Percentiles rank a stretch among this genome's conserved stretches.
phyloP scores from a whole-genome alignment of 2,797 vertebrate species.

The Strix occidentalis region DNA sequence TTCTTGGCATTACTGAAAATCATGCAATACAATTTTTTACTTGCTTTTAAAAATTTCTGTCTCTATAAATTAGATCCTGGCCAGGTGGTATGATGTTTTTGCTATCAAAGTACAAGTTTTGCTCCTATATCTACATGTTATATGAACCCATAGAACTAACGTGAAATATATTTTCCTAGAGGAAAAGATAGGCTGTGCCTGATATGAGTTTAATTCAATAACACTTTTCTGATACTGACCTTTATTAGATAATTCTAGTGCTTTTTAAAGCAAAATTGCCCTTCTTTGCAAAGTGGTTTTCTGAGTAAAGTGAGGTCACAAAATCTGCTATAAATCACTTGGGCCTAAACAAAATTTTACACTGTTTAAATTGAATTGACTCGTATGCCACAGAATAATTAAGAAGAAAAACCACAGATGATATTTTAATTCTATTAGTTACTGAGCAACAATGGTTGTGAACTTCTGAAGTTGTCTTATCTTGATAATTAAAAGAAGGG shows the following conservation, averaged over 20 bases:
- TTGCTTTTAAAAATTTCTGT: not conserved
- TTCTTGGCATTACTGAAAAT: not conserved
- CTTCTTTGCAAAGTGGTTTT: not conserved
- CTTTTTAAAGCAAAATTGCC: not conserved
- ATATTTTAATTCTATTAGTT: not conserved
- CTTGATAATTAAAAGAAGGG: not conserved
- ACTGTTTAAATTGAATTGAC: constrained; percentile 9
- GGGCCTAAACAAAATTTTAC: constrained; percentile 7
- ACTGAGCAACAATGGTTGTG: not conserved
- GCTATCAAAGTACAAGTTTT: not conserved
- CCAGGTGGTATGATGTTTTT: not conserved
- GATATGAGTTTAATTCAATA: not conserved
- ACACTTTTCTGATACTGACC: not conserved
- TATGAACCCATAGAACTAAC: not conserved
- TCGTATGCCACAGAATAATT: constrained; percentile 5
- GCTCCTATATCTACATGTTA: not conserved
- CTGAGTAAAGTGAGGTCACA: not conserved
- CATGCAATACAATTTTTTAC: not conserved
- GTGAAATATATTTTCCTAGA: not conserved
- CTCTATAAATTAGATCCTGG: not conserved
- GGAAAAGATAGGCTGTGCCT: not conserved
- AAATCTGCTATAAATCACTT: not conserved
- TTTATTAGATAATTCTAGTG: not conserved
- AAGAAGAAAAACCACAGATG: not conserved
- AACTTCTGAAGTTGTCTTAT: not conserved